Evolutionary conservation across 2,113 vertebrate genomes (phyloP), one percentile per base, ranked within the genome.

Genomic region (Alexandromys fortis): DNA sequence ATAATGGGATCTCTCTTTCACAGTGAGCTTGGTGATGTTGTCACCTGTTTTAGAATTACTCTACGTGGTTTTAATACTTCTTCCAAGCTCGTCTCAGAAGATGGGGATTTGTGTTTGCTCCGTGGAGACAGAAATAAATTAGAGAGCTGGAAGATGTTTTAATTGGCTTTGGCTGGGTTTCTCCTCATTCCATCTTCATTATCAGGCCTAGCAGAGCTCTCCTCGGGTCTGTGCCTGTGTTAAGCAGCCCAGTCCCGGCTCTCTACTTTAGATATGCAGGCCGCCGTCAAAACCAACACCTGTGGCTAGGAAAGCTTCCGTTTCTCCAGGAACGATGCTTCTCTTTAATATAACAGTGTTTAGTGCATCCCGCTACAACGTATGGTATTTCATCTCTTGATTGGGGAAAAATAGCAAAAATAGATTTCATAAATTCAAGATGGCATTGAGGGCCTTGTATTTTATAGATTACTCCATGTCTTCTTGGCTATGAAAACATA

Each of bases 341-440:
- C 55, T 52, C 28, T 65, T 86, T 85, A 75, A 47, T 70, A 49
- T 92, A 35, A 79, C 7, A 58, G 19, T 85, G 73, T 58, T 89
- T 86, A 42, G 3, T 61, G 24, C 3, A 75, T 17, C 28, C 45
- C 5, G 38, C 10, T 8, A 72, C 7, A 73, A 4, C 16, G 82
- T 26, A 42, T 47, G 78, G 65, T 33, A 89, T 65, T 93, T 82
- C 93, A 58, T 63, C 22, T 94, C 42, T 78, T 95, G 24, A 75
- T 42, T 92, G 63, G 5, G 5, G 77, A 47, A 55, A 87, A 61
- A 73, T 77, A 5, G 24, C 70, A 88, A 89, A 75, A 82, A 55
- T 33, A 90, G 4, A 75, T 49, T 61, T 14, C 82, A 76, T 3
- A 94, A 83, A 92, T 76, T 94, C 10, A 92, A 86, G 76, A 77